Evolutionary conservation across 2,888 invertebrate species (phyloP).

Genomic region (Sialis lutaria): DNA sequence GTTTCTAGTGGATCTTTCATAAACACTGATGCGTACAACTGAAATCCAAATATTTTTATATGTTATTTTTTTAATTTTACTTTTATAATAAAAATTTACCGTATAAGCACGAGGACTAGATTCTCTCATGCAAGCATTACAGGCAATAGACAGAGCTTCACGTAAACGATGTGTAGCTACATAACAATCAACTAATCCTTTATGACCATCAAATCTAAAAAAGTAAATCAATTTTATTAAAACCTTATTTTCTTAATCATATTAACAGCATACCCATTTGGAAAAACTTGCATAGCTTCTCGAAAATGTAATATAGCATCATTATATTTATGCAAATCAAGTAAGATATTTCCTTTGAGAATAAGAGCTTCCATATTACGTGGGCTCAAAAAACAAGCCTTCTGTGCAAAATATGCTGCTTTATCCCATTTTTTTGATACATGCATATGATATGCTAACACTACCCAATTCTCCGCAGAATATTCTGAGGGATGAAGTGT

Average conservation of each 20-base stretch:
- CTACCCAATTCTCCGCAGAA: slow-evolving; percentile 55
- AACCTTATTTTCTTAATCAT: background rate
- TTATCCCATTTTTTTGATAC: slow-evolving; percentile 43
- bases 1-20: slow-evolving; percentile 44
- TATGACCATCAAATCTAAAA: slow-evolving; percentile 53
- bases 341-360: slow-evolving; percentile 49
- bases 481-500: slow-evolving; percentile 25
- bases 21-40: slow-evolving; percentile 60
- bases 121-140: slow-evolving; percentile 53
- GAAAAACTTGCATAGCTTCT: slow-evolving; percentile 43
- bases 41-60: slow-evolving; percentile 15
- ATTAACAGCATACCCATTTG: slow-evolving; percentile 14
- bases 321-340: slow-evolving; percentile 44
- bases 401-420: slow-evolving; percentile 55
- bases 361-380: slow-evolving; percentile 55
- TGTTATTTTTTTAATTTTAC: background rate
- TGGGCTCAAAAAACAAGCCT: slow-evolving; percentile 45
- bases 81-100: slow-evolving; percentile 26
- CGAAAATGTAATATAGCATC: slow-evolving; percentile 48
- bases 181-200: slow-evolving; percentile 62
- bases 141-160: slow-evolving; percentile 57
- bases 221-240: background rate
- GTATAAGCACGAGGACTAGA: slow-evolving; percentile 56
- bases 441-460: slow-evolving; percentile 53
- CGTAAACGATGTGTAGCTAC: slow-evolving; percentile 44